These are phyloP conservation scores for Ploceus nigricollis DNA, from an alignment of 2,113 vertebrate species.

Conservation along the genomic window DNA sequence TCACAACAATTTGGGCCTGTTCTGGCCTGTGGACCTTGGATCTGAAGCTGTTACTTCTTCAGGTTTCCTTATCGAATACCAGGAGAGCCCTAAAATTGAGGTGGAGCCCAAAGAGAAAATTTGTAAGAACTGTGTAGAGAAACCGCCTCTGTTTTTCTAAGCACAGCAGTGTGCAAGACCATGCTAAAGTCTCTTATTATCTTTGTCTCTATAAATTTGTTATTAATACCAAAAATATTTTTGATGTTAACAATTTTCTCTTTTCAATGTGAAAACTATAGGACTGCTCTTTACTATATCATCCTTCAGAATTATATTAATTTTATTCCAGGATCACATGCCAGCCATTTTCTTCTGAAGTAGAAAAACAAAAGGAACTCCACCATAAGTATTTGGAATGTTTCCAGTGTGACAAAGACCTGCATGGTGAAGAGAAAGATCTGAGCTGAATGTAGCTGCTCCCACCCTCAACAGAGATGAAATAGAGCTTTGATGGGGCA, in stretches of 20 bases:
- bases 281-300: neutral
- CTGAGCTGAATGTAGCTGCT: neutral
- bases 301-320: neutral
- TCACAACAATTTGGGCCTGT: neutral
- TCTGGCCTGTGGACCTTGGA: neutral
- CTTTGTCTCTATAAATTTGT: neutral
- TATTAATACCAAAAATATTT: neutral
- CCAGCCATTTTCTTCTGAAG: neutral
- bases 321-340: neutral
- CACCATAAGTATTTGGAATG: neutral
- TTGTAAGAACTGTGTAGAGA: neutral
- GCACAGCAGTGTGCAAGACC: neutral
- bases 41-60: neutral
- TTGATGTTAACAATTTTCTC: neutral
- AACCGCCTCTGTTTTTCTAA: neutral
- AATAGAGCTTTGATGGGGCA: neutral
- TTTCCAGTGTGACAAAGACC: neutral
- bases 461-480: neutral
- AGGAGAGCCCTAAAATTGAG: neutral
- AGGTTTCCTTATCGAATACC: accelerated
- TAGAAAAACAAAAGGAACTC: neutral
- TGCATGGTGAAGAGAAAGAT: neutral
- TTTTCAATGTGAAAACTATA: neutral
- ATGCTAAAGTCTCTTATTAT: neutral
- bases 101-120: neutral